These are phyloP conservation scores for Erpornis zantholeuca DNA, from an alignment of 2,113 vertebrate genomes.

Conservation along the genomic window DNA sequence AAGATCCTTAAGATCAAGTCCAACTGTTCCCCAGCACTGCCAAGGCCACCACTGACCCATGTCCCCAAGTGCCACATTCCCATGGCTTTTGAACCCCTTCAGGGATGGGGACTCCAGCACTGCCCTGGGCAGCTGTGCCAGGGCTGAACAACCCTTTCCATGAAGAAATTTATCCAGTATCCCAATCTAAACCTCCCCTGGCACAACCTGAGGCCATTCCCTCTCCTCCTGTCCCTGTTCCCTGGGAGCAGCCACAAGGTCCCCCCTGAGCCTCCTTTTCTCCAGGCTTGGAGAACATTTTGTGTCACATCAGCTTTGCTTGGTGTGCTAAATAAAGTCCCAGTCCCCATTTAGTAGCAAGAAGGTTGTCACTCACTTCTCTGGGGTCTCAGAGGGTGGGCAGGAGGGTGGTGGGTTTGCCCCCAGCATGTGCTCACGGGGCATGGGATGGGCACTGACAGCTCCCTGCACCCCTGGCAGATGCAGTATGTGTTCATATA, in stretches of 20 bases:
- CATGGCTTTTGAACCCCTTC: fast-evolving
- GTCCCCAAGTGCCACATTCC: background rate
- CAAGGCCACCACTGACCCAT: fast-evolving
- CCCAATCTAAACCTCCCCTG: background rate
- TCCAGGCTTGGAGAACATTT: background rate
- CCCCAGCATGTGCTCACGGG: fast-evolving
- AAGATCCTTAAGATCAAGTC: fast-evolving
- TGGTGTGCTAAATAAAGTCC: background rate
- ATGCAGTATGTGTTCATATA: slow-evolving; percentile 99
- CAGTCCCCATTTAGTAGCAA: background rate
- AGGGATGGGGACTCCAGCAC: background rate
- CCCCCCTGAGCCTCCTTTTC: background rate
- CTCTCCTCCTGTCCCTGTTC: background rate
- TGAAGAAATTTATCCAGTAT: background rate
- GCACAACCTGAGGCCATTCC: fast-evolving
- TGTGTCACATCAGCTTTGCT: background rate
- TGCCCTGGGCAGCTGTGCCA: background rate
- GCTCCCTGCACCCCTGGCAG: slow-evolving; percentile 62
- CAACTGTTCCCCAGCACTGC: fast-evolving
- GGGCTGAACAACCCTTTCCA: fast-evolving
- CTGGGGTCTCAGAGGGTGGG: background rate
- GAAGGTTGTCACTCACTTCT: background rate
- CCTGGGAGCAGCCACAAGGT: background rate
- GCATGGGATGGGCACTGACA: background rate
- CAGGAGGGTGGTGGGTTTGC: background rate